Evolutionary conservation across 2,797 vertebrate genomes (phyloP), one percentile per base, ranked within the genome.

Genomic region (Xenops minutus): DNA sequence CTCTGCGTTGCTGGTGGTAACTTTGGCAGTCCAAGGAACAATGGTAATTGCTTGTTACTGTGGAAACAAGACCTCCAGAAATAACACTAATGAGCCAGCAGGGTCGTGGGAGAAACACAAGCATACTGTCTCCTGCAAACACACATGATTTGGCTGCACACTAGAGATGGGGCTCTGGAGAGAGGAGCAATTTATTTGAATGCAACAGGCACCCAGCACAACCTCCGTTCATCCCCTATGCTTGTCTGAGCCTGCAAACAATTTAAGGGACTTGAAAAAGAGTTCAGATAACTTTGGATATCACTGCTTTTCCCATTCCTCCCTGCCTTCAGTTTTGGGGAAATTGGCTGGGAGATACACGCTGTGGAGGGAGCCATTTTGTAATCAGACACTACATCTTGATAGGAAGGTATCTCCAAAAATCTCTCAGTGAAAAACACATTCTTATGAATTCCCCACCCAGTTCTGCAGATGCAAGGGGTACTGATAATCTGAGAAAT

Each of bases 1-100:
- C 92, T 97, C 96, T 97, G 92, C 84, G 88, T 97, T 96, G 96
- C 96, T 97, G 95, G 95, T 97, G 95, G 97, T 97, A 97, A 97
- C 97, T 97, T 97, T 97, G 96, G 94, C 89, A 97, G 96, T 95
- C 96, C 95, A 97, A 97, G 95, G 97, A 97, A 97, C 96, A 97
- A 96, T 97, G 95, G 96, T 97, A 98, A 98, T 97, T 96, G 90
- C 96, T 95, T 95, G 97, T 98, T 98, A 96, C 97, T 97, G 97
- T 98, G 97, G 98, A 97, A 98, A 98, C 97, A 95, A 97, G 97
- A 97, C 97, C 96, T 98, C 97, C 97, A 97, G 95, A 97, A 97
- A 97, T 97, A 97, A 97, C 95, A 95, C 94, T 97, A 97, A 97
- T 97, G 96, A 97, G 96, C 94, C 92, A 97, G 96, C 95, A 85